Evolutionary conservation across 2,888 invertebrate genomes (phyloP), one percentile per base, ranked within the genome.

Genomic region (Dromius quadrimaculatus): DNA sequence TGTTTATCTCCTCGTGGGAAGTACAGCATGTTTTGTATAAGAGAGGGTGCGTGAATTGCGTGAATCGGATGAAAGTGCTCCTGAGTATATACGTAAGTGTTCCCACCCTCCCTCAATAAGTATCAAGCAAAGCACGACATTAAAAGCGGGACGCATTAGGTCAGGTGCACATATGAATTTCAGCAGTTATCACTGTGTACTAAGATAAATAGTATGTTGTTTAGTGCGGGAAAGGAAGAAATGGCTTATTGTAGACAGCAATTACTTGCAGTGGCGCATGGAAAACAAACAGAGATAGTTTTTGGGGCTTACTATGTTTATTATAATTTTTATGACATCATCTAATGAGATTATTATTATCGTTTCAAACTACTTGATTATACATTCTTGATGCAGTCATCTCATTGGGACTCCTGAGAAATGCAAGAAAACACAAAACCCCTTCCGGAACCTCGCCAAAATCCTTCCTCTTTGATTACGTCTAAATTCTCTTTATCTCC

Each of bases 51-150:
- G 61, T 38, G 34, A 17, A 28, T 45, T 28, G 28, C 63, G 38
- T 34, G 43, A 43, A 43, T n/a, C n/a, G n/a, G n/a, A n/a, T n/a
- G n/a, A n/a, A n/a, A n/a, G n/a, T 2, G 19, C 47, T 5, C 5
- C 19, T n/a, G 19, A 17, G 19, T n/a, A n/a, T 8, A 23, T 54
- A 54, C 23, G 50, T 38, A 36, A 17, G 64, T 22, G 36, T 47
- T 20, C 47, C 38, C 65, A 50, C 54, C 38, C 36, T 22, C 50
- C 65, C 54, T 23, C 54, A 54, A 65, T 65, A 65, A 65, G 54
- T 65, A 65, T 65, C 65, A 54, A 65, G 65, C 65, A 54, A 23
- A 65, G 54, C 65, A 65, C 65, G 65, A 65, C 50, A 65, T 65
- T 65, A 65, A 50, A 65, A 65, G 54, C 65, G 50, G 65, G 54